phyloP scores from a whole-genome alignment of 2,113 vertebrate genomes.

The Myotis lucifugus region DNA sequence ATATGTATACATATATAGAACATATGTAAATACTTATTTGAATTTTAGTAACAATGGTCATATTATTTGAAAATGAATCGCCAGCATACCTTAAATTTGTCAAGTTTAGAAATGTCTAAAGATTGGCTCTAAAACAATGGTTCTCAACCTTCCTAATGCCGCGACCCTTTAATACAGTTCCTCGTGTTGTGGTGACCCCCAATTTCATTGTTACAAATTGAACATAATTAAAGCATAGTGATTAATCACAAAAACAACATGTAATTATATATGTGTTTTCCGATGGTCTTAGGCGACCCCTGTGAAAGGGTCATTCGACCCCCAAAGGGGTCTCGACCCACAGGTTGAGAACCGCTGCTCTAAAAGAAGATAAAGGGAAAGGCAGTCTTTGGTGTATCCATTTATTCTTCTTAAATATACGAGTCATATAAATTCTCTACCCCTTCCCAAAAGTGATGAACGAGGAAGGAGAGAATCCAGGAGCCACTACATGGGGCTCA shows the following conservation, averaged over 20 bases:
- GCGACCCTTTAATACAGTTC: too few relatives aligned
- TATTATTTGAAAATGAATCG: background rate
- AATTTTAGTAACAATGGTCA: background rate
- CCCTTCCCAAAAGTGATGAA: background rate
- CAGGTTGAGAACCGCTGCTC: too few relatives aligned
- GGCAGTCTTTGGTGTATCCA: background rate
- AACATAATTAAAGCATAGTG: too few relatives aligned
- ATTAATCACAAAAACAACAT: too few relatives aligned
- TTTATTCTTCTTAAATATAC: background rate
- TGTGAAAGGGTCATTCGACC: too few relatives aligned
- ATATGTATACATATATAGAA: background rate
- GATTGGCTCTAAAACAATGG: background rate
- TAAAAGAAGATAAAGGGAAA: background rate
- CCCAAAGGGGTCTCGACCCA: too few relatives aligned
- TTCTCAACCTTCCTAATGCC: too few relatives aligned
- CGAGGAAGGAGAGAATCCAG: background rate
- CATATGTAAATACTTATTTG: background rate
- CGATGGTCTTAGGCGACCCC: too few relatives aligned
- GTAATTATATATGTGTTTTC: too few relatives aligned
- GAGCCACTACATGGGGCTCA: background rate
- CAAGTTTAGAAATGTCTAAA: background rate
- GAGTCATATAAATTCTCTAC: background rate
- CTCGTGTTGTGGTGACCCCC: too few relatives aligned
- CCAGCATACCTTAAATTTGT: conserved; percentile 4
- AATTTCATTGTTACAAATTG: too few relatives aligned